Base-by-base conservation (phyloP, 2,888 invertebrate genomes). In the Lucinisca nassula region DNA sequence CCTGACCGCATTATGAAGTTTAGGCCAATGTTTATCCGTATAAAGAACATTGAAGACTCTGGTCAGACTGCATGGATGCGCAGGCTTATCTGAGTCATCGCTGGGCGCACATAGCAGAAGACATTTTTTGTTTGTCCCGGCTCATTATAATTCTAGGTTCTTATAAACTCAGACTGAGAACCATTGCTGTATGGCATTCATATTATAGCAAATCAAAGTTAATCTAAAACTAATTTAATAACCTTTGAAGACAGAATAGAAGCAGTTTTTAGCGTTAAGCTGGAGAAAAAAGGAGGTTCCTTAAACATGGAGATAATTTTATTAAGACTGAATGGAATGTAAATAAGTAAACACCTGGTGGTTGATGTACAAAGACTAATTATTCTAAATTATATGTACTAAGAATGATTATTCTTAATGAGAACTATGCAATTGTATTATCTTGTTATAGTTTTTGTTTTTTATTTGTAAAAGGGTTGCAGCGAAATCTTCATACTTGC, bases 211-310 rank as follows among this genome's bases (percentile, higher is more conserved):
- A 67, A 67, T 67, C 32, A 67, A 35, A 35, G 35, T 21, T 67
- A 35, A 67, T 67, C 67, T 35, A 67, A 67, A 67, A 30, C 21
- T 67, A 32, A 67, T 67, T 12, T 67, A 35, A 67, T 67, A 67
- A 67, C 2, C 67, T 67, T 67, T 32, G 67, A 67, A 67, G 67
- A 67, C 27, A 32, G 6, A 17, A 17, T 12, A 21, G 17, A 12
- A 67, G 32, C 12, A 30, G 30, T 67, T 67, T 30, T 30, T 67
- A 32, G 32, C 35, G 35, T 35, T 6, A 67, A 8, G 32, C 6
- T 32, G 21, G 32, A 35, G 67, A 35, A 2, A 35, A 17, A 14
- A 21, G 17, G 67, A 32, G 30, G 27, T 67, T 24, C 8, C 1
- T 3, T 6, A 35, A 6, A 10, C 32, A 35, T 67, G 12, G 17